Percentiles rank a stretch among this genome's conserved stretches.
phyloP scores from a whole-genome alignment of 1,140 invertebrate species.

The Ooceraea biroi region DNA sequence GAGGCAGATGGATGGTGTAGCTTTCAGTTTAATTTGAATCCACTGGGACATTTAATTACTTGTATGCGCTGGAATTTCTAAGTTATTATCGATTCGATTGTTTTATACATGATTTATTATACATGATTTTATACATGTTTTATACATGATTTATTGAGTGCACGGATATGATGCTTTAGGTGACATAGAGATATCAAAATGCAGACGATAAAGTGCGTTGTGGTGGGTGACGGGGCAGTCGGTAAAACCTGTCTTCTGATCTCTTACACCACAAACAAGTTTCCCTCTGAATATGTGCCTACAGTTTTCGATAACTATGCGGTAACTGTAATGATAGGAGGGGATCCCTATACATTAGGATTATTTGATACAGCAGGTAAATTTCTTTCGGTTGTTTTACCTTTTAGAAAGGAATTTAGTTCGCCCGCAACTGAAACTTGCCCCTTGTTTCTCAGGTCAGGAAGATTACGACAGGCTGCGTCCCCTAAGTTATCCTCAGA shows the following conservation, averaged over 20 bases:
- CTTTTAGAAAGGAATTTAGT: background rate
- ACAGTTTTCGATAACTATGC: constrained; percentile 99
- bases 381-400: background rate
- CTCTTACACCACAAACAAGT: constrained; percentile 98
- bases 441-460: constrained; percentile 89
- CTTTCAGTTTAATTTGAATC: background rate
- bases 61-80: background rate
- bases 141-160: background rate
- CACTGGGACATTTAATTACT: background rate
- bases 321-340: constrained; percentile 99
- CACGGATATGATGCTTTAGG: constrained; percentile 50
- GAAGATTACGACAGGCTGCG: constrained; percentile 98
- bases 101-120: background rate
- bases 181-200: constrained; percentile 87
- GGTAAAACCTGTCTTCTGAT: constrained; percentile 98
- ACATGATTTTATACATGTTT: background rate
- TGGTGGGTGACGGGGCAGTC: constrained; percentile 98
- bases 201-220: constrained; percentile 99
- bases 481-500: constrained; percentile 99
- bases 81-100: background rate
- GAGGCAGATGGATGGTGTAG: background rate
- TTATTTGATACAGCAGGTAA: constrained; percentile 98
- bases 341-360: constrained; percentile 98
- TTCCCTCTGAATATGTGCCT: constrained; percentile 99
- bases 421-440: background rate